phyloP scores from a whole-genome alignment of 2,113 vertebrate species.

The Donacobius atricapilla region DNA sequence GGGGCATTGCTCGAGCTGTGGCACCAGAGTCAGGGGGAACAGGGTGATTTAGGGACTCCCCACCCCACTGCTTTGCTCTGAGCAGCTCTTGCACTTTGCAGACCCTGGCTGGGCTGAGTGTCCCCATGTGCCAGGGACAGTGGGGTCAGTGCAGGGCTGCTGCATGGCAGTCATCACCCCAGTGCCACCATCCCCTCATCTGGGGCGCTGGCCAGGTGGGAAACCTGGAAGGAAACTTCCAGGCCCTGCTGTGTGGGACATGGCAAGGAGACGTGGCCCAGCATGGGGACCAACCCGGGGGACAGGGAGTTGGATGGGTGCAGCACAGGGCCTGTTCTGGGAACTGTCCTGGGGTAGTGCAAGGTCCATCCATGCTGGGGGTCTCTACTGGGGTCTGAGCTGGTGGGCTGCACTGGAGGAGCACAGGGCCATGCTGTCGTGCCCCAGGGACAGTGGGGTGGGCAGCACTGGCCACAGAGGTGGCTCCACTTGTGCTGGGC shows the following conservation, averaged over 20 bases:
- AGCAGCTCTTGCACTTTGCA: background rate
- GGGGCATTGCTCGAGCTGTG: accelerated
- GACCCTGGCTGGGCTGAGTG: background rate
- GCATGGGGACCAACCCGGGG: no score
- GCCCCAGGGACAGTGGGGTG: background rate
- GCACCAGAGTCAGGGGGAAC: accelerated
- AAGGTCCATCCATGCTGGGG: accelerated
- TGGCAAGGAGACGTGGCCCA: background rate
- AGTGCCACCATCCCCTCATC: background rate
- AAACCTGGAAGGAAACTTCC: background rate
- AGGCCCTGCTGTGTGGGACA: background rate
- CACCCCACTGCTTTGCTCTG: background rate
- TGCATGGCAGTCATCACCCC: accelerated
- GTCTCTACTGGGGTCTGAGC: background rate
- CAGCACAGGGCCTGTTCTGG: background rate
- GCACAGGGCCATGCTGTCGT: background rate
- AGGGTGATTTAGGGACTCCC: accelerated
- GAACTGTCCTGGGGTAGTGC: background rate
- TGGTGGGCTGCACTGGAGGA: background rate
- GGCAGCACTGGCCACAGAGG: background rate
- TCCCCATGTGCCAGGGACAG: accelerated
- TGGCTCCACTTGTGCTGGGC: background rate
- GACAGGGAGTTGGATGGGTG: background rate
- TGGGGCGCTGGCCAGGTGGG: background rate
- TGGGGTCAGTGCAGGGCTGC: background rate